Evolutionary conservation across 2,113 vertebrate genomes (phyloP), one percentile per base, ranked within the genome.

Genomic region (Axis porcinus): DNA sequence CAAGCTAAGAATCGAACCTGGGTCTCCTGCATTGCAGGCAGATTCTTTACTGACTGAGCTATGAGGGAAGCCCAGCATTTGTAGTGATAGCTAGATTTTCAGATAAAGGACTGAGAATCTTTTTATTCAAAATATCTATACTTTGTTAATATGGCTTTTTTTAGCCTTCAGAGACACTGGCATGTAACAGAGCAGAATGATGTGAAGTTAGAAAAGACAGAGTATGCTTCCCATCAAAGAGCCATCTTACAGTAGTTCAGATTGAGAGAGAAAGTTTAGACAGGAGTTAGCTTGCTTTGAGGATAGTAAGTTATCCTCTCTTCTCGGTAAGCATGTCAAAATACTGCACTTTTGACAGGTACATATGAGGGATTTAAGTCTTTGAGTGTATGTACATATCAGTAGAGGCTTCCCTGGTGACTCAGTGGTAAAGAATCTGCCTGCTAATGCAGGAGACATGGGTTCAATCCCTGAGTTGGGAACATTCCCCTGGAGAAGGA

Each of bases 251-350:
- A 84, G 15, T 78, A 52, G 85, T 74, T 95, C 76, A 82, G 4
- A 47, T 8, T 92, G 81, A 76, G 30, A 28, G 50, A 93, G 96
- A 86, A 96, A 40, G 4, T 94, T 97, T 89, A 58, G 43, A 54
- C 78, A 96, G 89, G 86, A 30, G 0, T 36, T 94, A 97, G 86
- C 55, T 62, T n/a, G 70, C 87, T 94, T 93, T 54, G 7, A 67
- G 40, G 64, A 57, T 76, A 89, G 1, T 82, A 95, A 97, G 47
- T 50, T 84, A 97, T 50, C 3, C 30, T 40, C 27, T 96, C 12
- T 97, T 90, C 58, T 97, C 79, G 85, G 52, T 89, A 97, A 97
- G 85, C 86, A 64, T 94, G 50, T 96, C 58, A 91, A 92, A 97
- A 96, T 62, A 95, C 85, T 79, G 28, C 47, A 89, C 92, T 89